phyloP scores from a whole-genome alignment of 2,113 vertebrate species.

The Prunella fulvescens region DNA sequence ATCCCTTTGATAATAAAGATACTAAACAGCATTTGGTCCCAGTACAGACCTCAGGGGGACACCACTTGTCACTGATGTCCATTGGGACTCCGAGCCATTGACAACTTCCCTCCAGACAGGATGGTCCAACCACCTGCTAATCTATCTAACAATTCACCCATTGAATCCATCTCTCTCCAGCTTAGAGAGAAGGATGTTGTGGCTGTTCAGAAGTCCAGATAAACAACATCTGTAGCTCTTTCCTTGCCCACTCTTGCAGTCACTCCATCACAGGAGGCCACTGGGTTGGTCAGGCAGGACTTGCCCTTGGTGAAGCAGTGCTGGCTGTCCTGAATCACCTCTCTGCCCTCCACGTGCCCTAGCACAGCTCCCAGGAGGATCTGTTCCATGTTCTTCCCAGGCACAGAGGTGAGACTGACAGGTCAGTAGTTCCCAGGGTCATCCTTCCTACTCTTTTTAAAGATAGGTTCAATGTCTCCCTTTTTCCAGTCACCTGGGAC shows the following conservation, averaged over 20 bases:
- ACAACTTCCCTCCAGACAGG: no score
- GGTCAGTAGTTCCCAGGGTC: accelerated
- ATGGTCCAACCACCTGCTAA: no score
- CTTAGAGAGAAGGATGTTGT: not conserved
- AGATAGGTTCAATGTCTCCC: not conserved
- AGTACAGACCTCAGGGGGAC: no score
- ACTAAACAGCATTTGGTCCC: no score
- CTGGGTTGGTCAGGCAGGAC: not conserved
- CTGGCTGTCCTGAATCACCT: not conserved
- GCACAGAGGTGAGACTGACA: not conserved
- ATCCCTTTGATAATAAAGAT: no score
- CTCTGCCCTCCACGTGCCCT: accelerated
- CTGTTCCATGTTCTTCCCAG: not conserved
- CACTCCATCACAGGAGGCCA: not conserved
- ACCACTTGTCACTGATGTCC: no score
- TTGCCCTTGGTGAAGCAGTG: not conserved
- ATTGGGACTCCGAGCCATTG: no score
- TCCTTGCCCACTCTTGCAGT: not conserved
- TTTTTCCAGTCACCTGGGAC: not conserved
- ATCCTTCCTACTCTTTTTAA: not conserved
- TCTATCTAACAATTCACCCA: no score
- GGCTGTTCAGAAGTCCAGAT: not conserved
- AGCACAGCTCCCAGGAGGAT: not conserved
- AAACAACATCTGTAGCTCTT: not conserved
- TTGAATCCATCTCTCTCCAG: no score